phyloP scores from a whole-genome alignment of 2,797 vertebrate species.

The Sebastes glaucus region DNA sequence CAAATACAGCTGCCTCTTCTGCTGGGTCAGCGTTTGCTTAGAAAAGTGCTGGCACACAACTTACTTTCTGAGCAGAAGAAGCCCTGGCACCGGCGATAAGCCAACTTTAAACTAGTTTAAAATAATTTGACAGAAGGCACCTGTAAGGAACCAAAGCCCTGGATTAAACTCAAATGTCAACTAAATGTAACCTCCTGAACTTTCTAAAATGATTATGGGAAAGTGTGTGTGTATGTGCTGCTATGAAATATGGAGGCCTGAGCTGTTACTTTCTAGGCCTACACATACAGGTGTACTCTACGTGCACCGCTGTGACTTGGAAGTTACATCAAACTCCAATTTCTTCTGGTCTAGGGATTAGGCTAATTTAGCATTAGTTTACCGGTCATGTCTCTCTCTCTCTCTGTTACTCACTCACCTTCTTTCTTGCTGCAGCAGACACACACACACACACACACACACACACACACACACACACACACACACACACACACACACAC shows the following conservation, averaged over 20 bases:
- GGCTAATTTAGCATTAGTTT: constrained; percentile 1
- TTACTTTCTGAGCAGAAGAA: constrained; percentile 60
- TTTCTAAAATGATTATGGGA: constrained; percentile 36
- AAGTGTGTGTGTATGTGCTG: neutral
- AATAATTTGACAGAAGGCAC: constrained; percentile 66
- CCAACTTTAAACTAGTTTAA: constrained; percentile 71
- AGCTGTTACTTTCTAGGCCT: neutral
- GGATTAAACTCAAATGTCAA: constrained; percentile 66
- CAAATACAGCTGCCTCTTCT: constrained; percentile 55
- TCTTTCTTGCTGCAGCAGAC: neutral
- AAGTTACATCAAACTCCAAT: constrained; percentile 10
- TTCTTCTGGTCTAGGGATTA: constrained; percentile 5
- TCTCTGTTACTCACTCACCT: neutral
- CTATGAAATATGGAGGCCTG: neutral
- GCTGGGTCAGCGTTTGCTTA: constrained; percentile 68
- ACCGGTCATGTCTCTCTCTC: neutral
- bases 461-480: neutral
- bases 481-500: neutral
- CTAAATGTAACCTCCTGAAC: constrained; percentile 54
- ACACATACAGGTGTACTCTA: neutral
- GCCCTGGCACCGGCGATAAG: constrained; percentile 69
- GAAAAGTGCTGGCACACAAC: constrained; percentile 67
- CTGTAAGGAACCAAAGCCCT: constrained; percentile 49
- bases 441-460: neutral
- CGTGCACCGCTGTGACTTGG: neutral